Conservation (phyloP, 53 echinoderm and acorn worm species). For the Holothuria scabra region DNA sequence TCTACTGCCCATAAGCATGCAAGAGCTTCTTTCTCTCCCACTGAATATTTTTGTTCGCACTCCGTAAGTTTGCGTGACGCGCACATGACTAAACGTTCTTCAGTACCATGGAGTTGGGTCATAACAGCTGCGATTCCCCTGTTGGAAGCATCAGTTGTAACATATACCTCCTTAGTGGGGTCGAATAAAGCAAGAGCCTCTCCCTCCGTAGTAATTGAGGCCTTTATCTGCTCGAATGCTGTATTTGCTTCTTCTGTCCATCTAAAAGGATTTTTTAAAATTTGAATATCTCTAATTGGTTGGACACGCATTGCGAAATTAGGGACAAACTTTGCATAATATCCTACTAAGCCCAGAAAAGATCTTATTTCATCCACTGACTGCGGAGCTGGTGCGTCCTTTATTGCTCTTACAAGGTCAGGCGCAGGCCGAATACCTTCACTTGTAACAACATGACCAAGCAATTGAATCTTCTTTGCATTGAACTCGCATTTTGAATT, state of each 20-base stretch:
- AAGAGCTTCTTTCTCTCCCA: slow-evolving; percentile 15
- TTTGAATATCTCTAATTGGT: slow-evolving; percentile 3
- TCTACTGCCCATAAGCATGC: slow-evolving; percentile 36
- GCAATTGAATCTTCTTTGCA: background rate
- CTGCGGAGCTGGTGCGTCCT: slow-evolving; percentile 1
- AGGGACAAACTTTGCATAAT: slow-evolving; percentile 2
- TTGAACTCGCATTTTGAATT: background rate
- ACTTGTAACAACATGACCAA: slow-evolving; percentile 15
- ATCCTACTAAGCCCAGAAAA: background rate
- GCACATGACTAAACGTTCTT: background rate
- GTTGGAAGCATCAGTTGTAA: slow-evolving; percentile 11
- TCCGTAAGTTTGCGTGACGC: background rate
- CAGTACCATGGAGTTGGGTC: background rate
- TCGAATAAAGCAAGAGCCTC: background rate
- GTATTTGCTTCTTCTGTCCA: background rate
- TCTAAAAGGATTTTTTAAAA: background rate
- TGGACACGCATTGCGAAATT: background rate
- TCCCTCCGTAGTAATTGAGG: background rate
- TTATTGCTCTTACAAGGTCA: slow-evolving; percentile 3
- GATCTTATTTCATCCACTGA: background rate
- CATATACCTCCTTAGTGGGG: too few relatives aligned
- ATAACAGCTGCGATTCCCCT: slow-evolving; percentile 1
- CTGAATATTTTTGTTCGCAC: slow-evolving; percentile 19
- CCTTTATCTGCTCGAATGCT: too few relatives aligned
- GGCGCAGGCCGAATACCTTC: slow-evolving; percentile 1